phyloP scores from a whole-genome alignment of 2,888 invertebrate species.

The Morinoia aosen region DNA sequence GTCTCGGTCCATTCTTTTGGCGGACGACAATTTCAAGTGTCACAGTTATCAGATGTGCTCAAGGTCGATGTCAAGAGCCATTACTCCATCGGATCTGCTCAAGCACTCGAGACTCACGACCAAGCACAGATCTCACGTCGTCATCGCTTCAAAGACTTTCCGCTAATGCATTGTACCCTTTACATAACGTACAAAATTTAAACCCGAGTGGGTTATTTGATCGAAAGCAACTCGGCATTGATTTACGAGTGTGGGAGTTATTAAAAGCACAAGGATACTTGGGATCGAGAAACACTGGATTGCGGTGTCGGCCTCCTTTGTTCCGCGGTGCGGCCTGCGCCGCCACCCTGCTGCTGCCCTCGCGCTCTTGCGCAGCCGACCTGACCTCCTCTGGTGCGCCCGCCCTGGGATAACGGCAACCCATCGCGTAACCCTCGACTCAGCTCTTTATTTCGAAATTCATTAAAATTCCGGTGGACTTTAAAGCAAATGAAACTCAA shows the following conservation, averaged over 20 bases:
- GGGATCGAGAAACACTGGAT: background rate
- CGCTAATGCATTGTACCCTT: background rate
- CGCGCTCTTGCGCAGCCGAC: background rate
- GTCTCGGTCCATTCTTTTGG: background rate
- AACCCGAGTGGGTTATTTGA: background rate
- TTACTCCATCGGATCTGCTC: background rate
- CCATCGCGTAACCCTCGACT: background rate
- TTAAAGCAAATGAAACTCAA: background rate
- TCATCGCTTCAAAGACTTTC: background rate
- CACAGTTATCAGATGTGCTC: background rate
- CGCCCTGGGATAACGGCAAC: background rate
- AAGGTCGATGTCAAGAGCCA: conserved; percentile 17
- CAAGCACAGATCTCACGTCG: background rate
- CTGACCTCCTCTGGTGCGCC: background rate
- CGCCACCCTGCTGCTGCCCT: background rate
- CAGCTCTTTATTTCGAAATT: background rate
- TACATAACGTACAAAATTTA: background rate
- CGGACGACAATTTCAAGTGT: background rate
- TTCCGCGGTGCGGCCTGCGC: background rate
- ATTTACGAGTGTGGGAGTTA: background rate
- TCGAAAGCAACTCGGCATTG: background rate
- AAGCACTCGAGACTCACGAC: background rate
- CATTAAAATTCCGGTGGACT: background rate
- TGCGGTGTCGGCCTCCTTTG: background rate
- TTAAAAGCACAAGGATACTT: background rate